phyloP scores from a whole-genome alignment of 2,888 invertebrate genomes.

The Leuctra nigra region DNA sequence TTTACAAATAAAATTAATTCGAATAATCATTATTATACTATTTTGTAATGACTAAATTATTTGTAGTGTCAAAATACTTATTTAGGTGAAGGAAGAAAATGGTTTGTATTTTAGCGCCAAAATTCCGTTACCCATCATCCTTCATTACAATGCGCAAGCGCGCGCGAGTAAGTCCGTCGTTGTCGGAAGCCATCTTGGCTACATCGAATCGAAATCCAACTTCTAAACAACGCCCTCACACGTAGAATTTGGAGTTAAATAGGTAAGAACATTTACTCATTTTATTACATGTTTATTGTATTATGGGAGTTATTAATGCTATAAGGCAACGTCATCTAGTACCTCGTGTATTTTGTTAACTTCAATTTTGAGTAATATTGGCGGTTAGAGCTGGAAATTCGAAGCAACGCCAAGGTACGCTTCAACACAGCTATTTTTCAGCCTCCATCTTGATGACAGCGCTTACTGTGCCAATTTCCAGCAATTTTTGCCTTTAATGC shows the following conservation, averaged over 20 bases:
- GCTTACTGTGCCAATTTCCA: constrained; percentile 60
- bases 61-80: neutral
- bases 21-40: too few species aligned
- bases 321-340: neutral
- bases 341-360: too few species aligned
- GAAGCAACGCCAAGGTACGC: constrained; percentile 11
- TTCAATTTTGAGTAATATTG: too few species aligned
- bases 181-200: constrained; percentile 26
- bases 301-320: neutral
- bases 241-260: constrained; percentile 27
- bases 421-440: constrained; percentile 31
- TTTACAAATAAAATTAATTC: too few species aligned
- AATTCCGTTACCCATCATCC: neutral
- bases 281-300: neutral
- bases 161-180: constrained; percentile 20
- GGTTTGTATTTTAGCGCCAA: neutral
- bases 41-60: too few species aligned
- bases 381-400: too few species aligned
- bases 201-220: constrained; percentile 13
- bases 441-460: constrained; percentile 58
- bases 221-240: constrained; percentile 27
- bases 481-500: constrained; percentile 60
- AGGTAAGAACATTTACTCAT: constrained; percentile 18
- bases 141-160: neutral
- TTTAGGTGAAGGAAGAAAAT: neutral